Evolutionary conservation across 2,113 vertebrate species (phyloP), one percentile per base, ranked within the genome.

Genomic region (Prietella phreatophila): DNA sequence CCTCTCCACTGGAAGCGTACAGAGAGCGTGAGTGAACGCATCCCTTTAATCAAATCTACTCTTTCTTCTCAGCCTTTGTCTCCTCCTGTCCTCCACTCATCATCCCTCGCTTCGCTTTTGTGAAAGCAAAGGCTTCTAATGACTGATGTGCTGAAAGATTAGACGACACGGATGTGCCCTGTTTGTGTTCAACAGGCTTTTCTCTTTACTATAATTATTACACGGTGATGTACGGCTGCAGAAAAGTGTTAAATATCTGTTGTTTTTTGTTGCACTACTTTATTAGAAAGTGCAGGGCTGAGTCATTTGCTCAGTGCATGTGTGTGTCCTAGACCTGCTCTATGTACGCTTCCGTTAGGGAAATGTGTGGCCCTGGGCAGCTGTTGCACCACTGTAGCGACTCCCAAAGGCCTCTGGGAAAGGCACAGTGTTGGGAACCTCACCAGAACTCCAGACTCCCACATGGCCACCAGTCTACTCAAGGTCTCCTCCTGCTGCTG

Each of bases 401-500:
- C 79, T 87, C 80, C 79, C 86, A 82, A 82, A 82, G 86, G 86
- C 65, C 79, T 87, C 50, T 73, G 79, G 86, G 86, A 87, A 82
- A 42, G 65, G 53, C 17, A 6, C 33, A 73, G 65, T 71, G 65
- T 58, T 42, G 63, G 33, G 79, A 82, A 56, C 79, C 65, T 30
- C 79, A 87, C 36, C 33, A 82, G 79, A 82, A 33, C 86, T 82
- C 53, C 53, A 85, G 67, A 58, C 84, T 85, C 65, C 67, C 67
- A 56, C 67, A 73, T 84, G 82, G 82, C 82, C 82, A 84, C 61
- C 61, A 85, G 84, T 73, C 20, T 39, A 65, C n/a, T 27, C 14
- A 53, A 85, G 84, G 25, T 73, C 79, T 82, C 50, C 86, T 82
- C n/a, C 85, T 86, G 85, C 84, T 85, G 84, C 60, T 69, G 61